Percentiles rank a stretch among this genome's conserved stretches.
phyloP scores from a whole-genome alignment of 2,113 vertebrate species.

The Aspiorhynchus laticeps region DNA sequence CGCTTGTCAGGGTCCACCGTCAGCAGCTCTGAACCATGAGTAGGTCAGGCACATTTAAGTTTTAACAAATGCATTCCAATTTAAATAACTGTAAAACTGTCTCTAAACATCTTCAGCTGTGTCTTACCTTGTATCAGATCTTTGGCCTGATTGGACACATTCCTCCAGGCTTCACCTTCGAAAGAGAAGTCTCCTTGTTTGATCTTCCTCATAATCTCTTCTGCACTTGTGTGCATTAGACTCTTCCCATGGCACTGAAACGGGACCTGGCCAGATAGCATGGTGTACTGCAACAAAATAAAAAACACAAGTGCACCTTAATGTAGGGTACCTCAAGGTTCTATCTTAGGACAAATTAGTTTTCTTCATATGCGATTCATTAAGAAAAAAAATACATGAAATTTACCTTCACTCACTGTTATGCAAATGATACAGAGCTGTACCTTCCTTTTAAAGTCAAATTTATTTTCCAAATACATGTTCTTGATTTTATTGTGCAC shows the following conservation, averaged over 20 bases:
- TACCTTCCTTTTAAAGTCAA: neutral
- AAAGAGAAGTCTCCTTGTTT: constrained; percentile 98
- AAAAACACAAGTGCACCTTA: neutral
- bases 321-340: neutral
- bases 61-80: neutral
- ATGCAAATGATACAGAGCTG: neutral
- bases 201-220: constrained; percentile 98
- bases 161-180: constrained; percentile 95
- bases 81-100: neutral
- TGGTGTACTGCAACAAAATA: constrained; percentile 86
- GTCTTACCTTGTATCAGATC: constrained; percentile 91
- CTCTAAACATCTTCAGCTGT: neutral
- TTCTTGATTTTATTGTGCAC: neutral
- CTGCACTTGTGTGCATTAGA: constrained; percentile 87
- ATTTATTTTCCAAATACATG: neutral
- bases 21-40: constrained; percentile 83
- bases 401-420: neutral
- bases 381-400: neutral
- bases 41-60: constrained; percentile 14
- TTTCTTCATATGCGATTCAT: neutral
- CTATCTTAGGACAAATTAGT: neutral
- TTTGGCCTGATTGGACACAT: constrained; percentile 95
- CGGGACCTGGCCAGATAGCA: constrained; percentile 96
- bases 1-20: constrained; percentile 98
- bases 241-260: constrained; percentile 94